Percentiles rank a stretch among this genome's conserved stretches.
Evolutionary conservation across 1,140 invertebrate species (phyloP).

Genomic region (Aethina tumida): DNA sequence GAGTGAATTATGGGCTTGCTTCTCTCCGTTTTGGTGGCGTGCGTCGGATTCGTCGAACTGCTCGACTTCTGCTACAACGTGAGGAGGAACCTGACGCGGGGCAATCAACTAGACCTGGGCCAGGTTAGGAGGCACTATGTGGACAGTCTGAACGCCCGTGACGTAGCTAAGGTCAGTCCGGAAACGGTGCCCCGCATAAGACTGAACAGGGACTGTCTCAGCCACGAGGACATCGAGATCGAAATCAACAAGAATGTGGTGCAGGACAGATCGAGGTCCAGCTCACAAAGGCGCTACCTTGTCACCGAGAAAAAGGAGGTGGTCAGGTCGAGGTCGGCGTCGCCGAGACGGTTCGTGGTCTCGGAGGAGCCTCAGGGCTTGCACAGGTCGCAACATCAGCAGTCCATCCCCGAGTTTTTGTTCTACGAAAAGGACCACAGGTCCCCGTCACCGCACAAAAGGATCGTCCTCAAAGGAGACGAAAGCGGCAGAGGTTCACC

Average conservation of each 20-base stretch:
- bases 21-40: constrained; percentile 59
- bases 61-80: constrained; percentile 47
- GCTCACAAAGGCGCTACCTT: constrained; percentile 18
- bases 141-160: no score
- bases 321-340: background rate
- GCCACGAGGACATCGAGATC: constrained; percentile 21
- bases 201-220: constrained; percentile 8
- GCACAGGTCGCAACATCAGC: constrained; percentile 10
- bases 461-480: constrained; percentile 13
- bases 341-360: constrained; percentile 13
- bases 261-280: constrained; percentile 10
- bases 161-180: no score
- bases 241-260: constrained; percentile 11
- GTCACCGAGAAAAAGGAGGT: constrained; percentile 16
- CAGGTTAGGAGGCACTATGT: no score
- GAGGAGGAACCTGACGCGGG: constrained; percentile 17
- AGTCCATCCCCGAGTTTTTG: constrained; percentile 18
- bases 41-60: constrained; percentile 58
- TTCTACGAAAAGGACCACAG: constrained; percentile 11
- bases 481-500: constrained; percentile 3
- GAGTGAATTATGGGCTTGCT: constrained; percentile 49
- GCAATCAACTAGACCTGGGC: no score
- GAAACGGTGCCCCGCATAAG: constrained; percentile 7
- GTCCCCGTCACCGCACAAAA: constrained; percentile 1
- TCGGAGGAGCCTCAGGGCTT: constrained; percentile 12